Conservation (phyloP, 2,888 invertebrate genomes). For the Sialis fuliginosa region DNA sequence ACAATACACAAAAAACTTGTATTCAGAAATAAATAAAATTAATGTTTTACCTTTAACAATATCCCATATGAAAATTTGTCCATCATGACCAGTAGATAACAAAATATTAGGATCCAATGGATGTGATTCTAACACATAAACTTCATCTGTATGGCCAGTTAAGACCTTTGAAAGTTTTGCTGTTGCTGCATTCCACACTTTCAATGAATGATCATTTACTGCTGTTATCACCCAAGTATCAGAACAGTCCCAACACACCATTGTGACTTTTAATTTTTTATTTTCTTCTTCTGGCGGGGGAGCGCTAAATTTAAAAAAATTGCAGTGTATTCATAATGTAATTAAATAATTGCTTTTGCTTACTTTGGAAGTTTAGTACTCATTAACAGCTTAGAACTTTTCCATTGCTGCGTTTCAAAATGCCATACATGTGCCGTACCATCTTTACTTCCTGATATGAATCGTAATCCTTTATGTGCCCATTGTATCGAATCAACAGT, state of each 20-base stretch:
- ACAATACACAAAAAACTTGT: not conserved
- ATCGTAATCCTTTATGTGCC: conserved; percentile 72
- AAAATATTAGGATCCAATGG: conserved; percentile 68
- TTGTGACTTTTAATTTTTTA: conserved; percentile 67
- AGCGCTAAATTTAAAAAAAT: conserved; percentile 6
- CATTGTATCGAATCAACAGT: conserved; percentile 93
- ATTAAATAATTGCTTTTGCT: conserved; percentile 8
- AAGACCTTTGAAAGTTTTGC: conserved; percentile 47
- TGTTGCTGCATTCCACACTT: conserved; percentile 63
- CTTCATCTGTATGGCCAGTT: conserved; percentile 77
- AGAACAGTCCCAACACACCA: conserved; percentile 90
- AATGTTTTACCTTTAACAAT: conserved; percentile 33
- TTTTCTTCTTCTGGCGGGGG: conserved; percentile 26
- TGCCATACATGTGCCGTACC: conserved; percentile 89
- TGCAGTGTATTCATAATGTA: not conserved
- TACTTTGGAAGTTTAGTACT: conserved; percentile 39
- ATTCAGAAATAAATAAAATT: conserved; percentile 1
- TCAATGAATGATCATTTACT: conserved; percentile 66
- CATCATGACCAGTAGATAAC: conserved; percentile 93
- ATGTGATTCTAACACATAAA: conserved; percentile 86
- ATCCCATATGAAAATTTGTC: conserved; percentile 76
- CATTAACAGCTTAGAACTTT: conserved; percentile 56
- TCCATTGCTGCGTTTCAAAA: conserved; percentile 81
- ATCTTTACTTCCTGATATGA: conserved; percentile 91
- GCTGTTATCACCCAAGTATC: conserved; percentile 82